Evolutionary conservation across 2,888 invertebrate genomes (phyloP), one percentile per base, ranked within the genome.

Genomic region (Auanema freiburgensis): DNA sequence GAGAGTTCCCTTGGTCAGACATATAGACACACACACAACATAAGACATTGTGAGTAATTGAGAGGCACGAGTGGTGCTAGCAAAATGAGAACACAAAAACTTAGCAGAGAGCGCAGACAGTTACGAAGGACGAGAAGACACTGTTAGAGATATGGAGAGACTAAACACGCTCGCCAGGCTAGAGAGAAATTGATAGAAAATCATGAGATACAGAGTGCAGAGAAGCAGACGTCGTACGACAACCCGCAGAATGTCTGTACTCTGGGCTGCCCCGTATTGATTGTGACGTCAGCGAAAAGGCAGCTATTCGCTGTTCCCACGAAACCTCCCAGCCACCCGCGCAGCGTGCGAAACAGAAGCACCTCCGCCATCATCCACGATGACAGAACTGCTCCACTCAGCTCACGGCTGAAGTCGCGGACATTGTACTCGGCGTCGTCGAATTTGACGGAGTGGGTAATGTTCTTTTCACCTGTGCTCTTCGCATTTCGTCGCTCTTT

Each of bases 131-230:
- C 14, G 18, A 59, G 52, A 40, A 43, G 53, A 14, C 18, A 24
- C 18, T 24, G 58, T 43, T 46, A 24, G 60, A 33, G 4, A 33
- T 33, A 33, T 42, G 50, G 44, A 44, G 52, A 57, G 59, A 11
- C 61, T 51, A 50, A 59, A 56, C 50, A 61, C 53, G 25, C 59
- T 64, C 44, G 60, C 65, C 16, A 60, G 66, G 55, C 65, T 64
- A 64, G 66, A 65, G 58, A 64, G 60, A 57, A 61, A 62, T 57
- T 64, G 62, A 46, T 54, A 55, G 46, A 63, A 60, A 60, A 44
- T 54, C 57, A 56, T 56, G 42, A 49, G 60, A 69, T 59, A 50
- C 51, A 61, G 61, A 56, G 59, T 54, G 55, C 14, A 57, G 51
- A 54, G 62, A 53, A 50, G 57, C 55, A 46, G 60, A 50, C 57